Evolutionary conservation across 2,797 vertebrate species (phyloP).

Genomic region (Schizopygopsis malacanthus): DNA sequence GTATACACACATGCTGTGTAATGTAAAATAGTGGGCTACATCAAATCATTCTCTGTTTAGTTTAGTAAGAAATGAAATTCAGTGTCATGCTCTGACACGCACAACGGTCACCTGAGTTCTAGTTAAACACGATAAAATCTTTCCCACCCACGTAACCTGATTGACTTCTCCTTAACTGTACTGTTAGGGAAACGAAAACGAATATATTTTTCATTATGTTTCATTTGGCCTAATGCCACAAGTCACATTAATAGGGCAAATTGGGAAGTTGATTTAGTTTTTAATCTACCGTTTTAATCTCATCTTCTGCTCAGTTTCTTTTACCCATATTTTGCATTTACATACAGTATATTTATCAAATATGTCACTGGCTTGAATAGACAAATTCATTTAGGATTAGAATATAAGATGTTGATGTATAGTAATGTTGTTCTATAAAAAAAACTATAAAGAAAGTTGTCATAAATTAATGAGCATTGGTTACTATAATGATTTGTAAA

Average conservation of each 20-base stretch:
- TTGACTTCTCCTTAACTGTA: slow-evolving; percentile 2
- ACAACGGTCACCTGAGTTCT: not conserved
- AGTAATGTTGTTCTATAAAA: not conserved
- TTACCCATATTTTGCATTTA: not conserved
- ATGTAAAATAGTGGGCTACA: not conserved
- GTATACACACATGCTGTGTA: not conserved
- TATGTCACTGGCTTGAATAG: not conserved
- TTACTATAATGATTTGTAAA: not conserved
- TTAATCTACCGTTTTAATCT: not conserved
- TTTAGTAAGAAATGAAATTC: not conserved
- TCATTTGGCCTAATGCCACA: not conserved
- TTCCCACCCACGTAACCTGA: slow-evolving; percentile 27
- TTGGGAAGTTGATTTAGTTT: not conserved
- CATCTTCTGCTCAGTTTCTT: not conserved
- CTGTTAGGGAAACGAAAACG: not conserved
- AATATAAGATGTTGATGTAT: not conserved
- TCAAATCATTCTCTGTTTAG: not conserved
- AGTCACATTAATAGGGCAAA: not conserved
- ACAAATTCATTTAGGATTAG: not conserved
- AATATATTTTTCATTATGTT: not conserved
- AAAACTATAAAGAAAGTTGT: not conserved
- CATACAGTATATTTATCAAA: not conserved
- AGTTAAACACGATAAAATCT: slow-evolving; percentile 15
- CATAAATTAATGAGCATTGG: not conserved
- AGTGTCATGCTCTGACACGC: not conserved